Evolutionary conservation across 2,888 invertebrate species (phyloP).

Genomic region (Metopia argyrocephala): DNA sequence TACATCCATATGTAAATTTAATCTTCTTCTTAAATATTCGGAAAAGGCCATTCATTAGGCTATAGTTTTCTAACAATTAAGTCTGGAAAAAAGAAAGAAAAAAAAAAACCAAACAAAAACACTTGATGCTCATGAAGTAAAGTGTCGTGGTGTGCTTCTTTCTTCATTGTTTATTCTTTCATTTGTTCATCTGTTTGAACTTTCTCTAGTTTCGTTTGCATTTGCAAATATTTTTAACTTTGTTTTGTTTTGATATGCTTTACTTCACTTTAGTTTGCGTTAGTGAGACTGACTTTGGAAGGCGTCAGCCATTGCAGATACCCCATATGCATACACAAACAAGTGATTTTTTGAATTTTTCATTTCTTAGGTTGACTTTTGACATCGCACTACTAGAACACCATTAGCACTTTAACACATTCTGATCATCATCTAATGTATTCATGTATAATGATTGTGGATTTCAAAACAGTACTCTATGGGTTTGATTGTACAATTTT

Average conservation of each 20-base stretch:
- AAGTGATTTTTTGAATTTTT: constrained; percentile 30
- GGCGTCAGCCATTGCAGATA: constrained; percentile 51
- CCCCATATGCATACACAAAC: constrained; percentile 44
- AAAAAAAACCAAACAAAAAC: too few species aligned
- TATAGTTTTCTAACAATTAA: background rate
- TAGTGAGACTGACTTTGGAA: constrained; percentile 39
- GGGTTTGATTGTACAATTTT: constrained; percentile 22
- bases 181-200: constrained; percentile 77
- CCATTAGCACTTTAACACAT: too few species aligned
- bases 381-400: constrained; percentile 30
- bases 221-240: constrained; percentile 75
- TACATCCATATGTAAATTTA: too few species aligned
- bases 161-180: constrained; percentile 74
- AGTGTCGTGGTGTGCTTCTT: constrained; percentile 60
- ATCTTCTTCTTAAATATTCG: too few species aligned
- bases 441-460: background rate
- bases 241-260: constrained; percentile 46
- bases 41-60: background rate
- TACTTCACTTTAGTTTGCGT: constrained; percentile 57
- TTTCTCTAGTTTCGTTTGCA: constrained; percentile 77
- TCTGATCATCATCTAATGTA: background rate
- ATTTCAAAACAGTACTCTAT: background rate
- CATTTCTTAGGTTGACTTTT: constrained; percentile 50
- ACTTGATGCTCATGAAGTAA: constrained; percentile 51
- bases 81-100: too few species aligned